A percentile compares a stretch with the other conserved stretches of the same genome.
Evolutionary conservation across 2,113 vertebrate species (phyloP).

Genomic region (Myotis yumanensis): DNA sequence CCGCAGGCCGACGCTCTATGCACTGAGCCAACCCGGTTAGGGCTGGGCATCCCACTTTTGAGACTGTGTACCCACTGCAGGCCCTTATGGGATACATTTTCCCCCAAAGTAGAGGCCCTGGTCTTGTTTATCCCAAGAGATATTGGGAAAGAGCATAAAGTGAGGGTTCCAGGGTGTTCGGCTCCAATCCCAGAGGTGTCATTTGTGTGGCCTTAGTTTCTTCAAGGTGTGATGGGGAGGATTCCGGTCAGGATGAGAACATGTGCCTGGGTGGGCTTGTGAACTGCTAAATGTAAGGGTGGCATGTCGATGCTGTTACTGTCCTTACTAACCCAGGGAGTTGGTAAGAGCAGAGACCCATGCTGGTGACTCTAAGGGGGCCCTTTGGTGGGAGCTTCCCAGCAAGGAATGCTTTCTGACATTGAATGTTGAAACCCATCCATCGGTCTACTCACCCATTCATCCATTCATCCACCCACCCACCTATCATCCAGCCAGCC

Average conservation of each 20-base stretch:
- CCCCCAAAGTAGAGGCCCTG: neutral
- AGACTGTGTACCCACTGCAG: neutral
- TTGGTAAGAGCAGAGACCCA: neutral
- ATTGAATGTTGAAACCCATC: constrained; percentile 30
- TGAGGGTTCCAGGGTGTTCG: neutral
- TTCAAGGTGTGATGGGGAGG: neutral
- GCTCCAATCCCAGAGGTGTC: neutral
- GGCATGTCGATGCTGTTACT: neutral
- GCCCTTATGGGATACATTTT: neutral
- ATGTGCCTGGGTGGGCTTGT: neutral
- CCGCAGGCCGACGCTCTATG: no score
- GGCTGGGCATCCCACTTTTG: neutral
- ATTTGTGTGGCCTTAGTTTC: neutral
- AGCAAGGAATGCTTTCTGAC: constrained; percentile 8
- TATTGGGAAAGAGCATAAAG: neutral
- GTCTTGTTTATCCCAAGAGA: neutral
- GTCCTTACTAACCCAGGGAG: neutral
- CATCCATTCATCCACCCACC: neutral
- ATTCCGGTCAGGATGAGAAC: neutral
- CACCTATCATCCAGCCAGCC: neutral
- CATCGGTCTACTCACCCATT: neutral
- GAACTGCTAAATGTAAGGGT: neutral
- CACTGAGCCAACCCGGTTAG: no score
- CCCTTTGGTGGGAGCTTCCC: neutral
- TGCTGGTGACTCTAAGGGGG: neutral